Base-by-base conservation (phyloP, 2,113 vertebrate genomes). In the Pelmatolapia mariae region DNA sequence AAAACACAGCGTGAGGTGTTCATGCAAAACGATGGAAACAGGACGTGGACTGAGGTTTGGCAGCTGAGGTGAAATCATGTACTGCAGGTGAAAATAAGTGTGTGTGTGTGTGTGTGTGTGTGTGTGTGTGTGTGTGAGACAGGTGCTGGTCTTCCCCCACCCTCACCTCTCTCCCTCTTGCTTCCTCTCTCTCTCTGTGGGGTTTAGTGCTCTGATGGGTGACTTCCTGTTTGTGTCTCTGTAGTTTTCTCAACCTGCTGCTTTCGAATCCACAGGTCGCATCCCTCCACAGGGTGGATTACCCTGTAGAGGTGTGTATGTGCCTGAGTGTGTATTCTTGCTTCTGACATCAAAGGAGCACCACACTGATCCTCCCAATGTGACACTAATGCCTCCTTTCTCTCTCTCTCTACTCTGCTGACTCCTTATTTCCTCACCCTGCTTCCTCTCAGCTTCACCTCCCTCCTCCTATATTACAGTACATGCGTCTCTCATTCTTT, bases 161-260 rank as follows among this genome's bases (percentile, higher is more conserved):
- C 56, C 82, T 85, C 85, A 38, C 7, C 26, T 26, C 33, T 78
- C 79, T 59, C 80, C 53, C 63, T 10, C 63, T 4, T 0, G n/a
- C 40, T 16, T 38, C 13, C 63, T 10, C 24, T 47, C 66, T 15
- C 50, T 78, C 85, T 45, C 50, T 11, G 22, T 68, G 86, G 26
- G 83, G 45, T 5, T 47, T n/a, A 83, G 52, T 16, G 9, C 22
- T 86, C 85, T 84, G 85, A 81, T 40, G 80, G 38, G 57, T 18
- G 56, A 86, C 85, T 92, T 92, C 88, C 91, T 91, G 86, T 91
- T 86, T 89, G 53, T 83, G 57, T 76, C 90, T 90, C 86, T 92
- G 84, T 83, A 83, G 71, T 91, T 88, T 83, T 59, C 76, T 61
- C 31, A 16, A n/a, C 92, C 89, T 87, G 92, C 92, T 89, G 92